A percentile compares a stretch with the other conserved stretches of the same genome.
Conservation (phyloP, 2,888 invertebrate species). For the Standfussiana lucernea region DNA sequence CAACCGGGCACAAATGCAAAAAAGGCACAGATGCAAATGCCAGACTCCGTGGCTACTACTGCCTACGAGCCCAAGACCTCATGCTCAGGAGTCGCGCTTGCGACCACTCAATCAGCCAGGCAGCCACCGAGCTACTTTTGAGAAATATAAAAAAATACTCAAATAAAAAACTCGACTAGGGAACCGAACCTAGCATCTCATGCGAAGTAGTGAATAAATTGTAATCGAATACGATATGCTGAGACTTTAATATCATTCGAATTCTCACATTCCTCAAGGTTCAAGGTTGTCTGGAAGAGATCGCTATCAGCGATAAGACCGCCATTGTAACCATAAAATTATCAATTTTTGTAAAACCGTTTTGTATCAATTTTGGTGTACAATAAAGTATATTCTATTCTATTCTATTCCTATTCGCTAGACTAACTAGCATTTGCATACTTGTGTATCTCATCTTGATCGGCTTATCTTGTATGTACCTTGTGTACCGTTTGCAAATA, state of each 20-base stretch:
- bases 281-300: too few species aligned
- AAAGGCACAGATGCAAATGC: too few species aligned
- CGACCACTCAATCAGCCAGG: neutral
- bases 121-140: neutral
- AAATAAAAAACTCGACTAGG: neutral
- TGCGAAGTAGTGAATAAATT: neutral
- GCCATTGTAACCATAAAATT: too few species aligned
- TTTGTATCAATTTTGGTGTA: too few species aligned
- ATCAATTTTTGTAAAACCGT: too few species aligned
- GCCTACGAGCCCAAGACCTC: too few species aligned
- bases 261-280: slow-evolving; percentile 22
- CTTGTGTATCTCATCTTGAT: slow-evolving; percentile 28
- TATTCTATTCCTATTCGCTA: neutral
- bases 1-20: too few species aligned
- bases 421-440: slow-evolving; percentile 24
- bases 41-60: too few species aligned
- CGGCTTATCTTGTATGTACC: slow-evolving; percentile 21
- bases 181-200: neutral
- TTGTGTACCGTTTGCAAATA: slow-evolving; percentile 19
- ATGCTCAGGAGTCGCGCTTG: too few species aligned
- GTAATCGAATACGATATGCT: slow-evolving; percentile 11
- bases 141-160: neutral
- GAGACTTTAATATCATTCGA: slow-evolving; percentile 2
- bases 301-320: too few species aligned
- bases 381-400: too few species aligned